Percentiles rank a stretch among this genome's conserved stretches.
Evolutionary conservation across 2,888 invertebrate genomes (phyloP).

Genomic region (Dione vanillae): DNA sequence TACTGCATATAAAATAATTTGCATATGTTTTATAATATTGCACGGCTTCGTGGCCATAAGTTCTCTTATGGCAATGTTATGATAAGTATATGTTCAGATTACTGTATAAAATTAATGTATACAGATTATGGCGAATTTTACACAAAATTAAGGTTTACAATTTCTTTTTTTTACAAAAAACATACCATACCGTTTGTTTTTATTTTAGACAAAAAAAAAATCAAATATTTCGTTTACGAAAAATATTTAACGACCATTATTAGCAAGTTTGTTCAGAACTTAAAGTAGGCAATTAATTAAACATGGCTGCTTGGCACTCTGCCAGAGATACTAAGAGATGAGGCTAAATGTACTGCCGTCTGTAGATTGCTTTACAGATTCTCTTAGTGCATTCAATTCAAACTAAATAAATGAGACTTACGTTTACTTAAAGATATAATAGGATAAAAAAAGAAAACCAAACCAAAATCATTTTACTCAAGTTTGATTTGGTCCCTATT

Average conservation of each 20-base stretch:
- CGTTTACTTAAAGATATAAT: neutral
- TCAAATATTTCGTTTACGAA: neutral
- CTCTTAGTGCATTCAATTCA: conserved; percentile 35
- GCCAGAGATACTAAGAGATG: conserved; percentile 34
- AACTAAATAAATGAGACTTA: conserved; percentile 24
- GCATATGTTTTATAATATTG: conserved; percentile 3
- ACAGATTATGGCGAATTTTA: neutral
- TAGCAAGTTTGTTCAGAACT: neutral
- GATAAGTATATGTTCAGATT: neutral
- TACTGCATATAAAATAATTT: conserved; percentile 16
- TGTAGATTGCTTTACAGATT: conserved; percentile 31
- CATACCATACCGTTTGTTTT: too few species aligned
- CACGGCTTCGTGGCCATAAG: neutral
- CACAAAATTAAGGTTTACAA: neutral
- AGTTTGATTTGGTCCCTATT: too few species aligned
- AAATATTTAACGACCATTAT: neutral
- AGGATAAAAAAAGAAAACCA: neutral
- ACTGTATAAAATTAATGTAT: neutral
- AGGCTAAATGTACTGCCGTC: conserved; percentile 34
- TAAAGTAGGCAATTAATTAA: conserved; percentile 34
- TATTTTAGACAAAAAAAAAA: neutral
- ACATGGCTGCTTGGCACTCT: conserved; percentile 29
- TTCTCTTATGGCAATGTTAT: neutral
- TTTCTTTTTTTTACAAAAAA: neutral
- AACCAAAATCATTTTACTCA: too few species aligned